These are phyloP conservation scores for Montipora capricornis DNA, from an alignment of 64 coral and sea anemone genomes.

Conservation along the genomic window DNA sequence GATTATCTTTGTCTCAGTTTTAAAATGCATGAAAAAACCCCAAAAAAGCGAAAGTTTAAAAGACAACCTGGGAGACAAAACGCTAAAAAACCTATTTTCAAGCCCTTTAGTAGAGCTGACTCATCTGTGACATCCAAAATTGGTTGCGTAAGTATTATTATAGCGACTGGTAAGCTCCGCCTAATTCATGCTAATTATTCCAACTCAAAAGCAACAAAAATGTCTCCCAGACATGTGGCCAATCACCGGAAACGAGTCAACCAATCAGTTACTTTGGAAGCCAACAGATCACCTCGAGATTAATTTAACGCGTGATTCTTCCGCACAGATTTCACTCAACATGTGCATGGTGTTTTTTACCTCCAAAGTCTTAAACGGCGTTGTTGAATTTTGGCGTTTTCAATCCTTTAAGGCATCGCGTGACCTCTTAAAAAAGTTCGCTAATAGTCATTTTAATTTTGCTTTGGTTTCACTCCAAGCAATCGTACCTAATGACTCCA, in stretches of 20 bases:
- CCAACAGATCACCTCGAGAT: too few species aligned
- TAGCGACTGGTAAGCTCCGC: background rate
- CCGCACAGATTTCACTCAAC: background rate
- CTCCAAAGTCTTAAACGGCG: background rate
- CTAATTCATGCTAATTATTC: background rate
- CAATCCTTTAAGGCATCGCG: constrained; percentile 6
- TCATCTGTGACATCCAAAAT: background rate
- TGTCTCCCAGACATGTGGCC: background rate
- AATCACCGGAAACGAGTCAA: background rate
- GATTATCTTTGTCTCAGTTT: too few species aligned
- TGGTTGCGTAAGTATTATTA: background rate
- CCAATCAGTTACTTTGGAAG: too few species aligned
- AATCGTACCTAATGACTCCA: background rate
- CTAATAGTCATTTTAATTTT: background rate
- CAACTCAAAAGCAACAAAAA: background rate
- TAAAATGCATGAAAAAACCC: too few species aligned
- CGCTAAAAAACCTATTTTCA: too few species aligned
- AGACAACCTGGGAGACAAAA: too few species aligned
- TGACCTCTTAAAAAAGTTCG: background rate
- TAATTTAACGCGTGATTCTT: background rate
- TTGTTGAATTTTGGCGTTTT: too few species aligned
- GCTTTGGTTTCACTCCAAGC: background rate
- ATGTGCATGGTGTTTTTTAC: background rate
- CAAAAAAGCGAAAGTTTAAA: too few species aligned
- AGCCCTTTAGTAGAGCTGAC: background rate